Evolutionary conservation across 1,140 invertebrate genomes (phyloP).

Genomic region (Lordiphosa mommai): DNA sequence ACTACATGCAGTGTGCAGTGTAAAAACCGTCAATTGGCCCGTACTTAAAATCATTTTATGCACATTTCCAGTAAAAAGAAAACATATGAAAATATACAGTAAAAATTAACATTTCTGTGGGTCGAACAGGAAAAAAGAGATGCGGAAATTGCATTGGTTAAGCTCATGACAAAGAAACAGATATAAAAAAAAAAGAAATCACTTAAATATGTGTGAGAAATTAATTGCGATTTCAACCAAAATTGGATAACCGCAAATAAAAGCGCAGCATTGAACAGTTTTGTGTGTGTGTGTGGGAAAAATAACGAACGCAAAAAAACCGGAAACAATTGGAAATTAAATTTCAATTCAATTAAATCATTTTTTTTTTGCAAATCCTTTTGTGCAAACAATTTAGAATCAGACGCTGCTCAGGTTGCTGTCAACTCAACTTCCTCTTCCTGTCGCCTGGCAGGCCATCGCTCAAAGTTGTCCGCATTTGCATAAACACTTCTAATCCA

Average conservation of each 20-base stretch:
- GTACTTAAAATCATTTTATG: conserved; percentile 26
- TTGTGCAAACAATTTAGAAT: conserved; percentile 47
- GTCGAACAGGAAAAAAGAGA: conserved; percentile 11
- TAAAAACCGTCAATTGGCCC: neutral
- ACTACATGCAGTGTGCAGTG: too few species aligned
- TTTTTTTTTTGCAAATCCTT: conserved; percentile 11
- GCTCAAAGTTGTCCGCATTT: conserved; percentile 73
- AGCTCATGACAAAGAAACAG: conserved; percentile 10
- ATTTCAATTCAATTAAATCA: neutral
- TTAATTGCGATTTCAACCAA: conserved; percentile 62
- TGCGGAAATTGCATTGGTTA: conserved; percentile 39
- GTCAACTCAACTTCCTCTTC: conserved; percentile 10
- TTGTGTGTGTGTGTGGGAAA: conserved; percentile 24
- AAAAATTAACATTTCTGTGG: conserved; percentile 26
- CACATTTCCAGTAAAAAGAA: neutral
- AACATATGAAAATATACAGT: conserved; percentile 13
- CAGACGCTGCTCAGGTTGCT: conserved; percentile 28
- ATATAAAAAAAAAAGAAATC: conserved; percentile 28
- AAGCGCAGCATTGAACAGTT: conserved; percentile 27
- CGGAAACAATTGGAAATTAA: too few species aligned
- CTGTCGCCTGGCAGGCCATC: conserved; percentile 48
- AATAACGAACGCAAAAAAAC: neutral
- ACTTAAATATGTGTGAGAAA: conserved; percentile 64
- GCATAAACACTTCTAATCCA: conserved; percentile 74
- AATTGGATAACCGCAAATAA: conserved; percentile 65